Evolutionary conservation across 2,797 vertebrate species (phyloP).

Genomic region (Xerus rutilus): DNA sequence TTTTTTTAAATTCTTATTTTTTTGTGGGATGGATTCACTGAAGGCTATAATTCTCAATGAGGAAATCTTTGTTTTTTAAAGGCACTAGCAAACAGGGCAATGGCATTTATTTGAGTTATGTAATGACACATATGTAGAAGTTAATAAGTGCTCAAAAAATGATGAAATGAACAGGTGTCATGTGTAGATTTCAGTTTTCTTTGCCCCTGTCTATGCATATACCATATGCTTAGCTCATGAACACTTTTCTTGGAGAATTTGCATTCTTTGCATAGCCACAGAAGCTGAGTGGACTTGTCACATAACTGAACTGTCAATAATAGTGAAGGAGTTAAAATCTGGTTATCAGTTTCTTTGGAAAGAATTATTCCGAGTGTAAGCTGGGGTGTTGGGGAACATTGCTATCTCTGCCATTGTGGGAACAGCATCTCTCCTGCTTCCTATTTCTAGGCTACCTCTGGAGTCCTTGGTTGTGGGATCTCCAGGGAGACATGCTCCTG

Average conservation of each 20-base stretch:
- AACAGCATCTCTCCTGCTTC: not conserved
- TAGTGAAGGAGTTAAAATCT: not conserved
- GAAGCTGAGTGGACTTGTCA: slow-evolving; percentile 1
- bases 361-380: not conserved
- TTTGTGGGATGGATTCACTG: not conserved
- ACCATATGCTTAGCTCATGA: not conserved
- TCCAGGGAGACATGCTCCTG: not conserved
- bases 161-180: not conserved
- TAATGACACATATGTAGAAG: not conserved
- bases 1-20: not conserved
- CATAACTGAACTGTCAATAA: not conserved
- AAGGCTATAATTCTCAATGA: slow-evolving; percentile 12
- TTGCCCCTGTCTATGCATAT: not conserved
- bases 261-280: slow-evolving; percentile 1
- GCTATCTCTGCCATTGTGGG: not conserved
- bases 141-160: not conserved
- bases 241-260: not conserved
- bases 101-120: not conserved
- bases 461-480: not conserved
- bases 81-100: not conserved
- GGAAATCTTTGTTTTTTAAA: not conserved
- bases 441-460: not conserved
- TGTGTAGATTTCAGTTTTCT: not conserved
- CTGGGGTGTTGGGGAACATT: not conserved
- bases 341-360: slow-evolving; percentile 11